Base-by-base conservation (phyloP, 2,888 invertebrate genomes). In the Pantelozetes paolii region DNA sequence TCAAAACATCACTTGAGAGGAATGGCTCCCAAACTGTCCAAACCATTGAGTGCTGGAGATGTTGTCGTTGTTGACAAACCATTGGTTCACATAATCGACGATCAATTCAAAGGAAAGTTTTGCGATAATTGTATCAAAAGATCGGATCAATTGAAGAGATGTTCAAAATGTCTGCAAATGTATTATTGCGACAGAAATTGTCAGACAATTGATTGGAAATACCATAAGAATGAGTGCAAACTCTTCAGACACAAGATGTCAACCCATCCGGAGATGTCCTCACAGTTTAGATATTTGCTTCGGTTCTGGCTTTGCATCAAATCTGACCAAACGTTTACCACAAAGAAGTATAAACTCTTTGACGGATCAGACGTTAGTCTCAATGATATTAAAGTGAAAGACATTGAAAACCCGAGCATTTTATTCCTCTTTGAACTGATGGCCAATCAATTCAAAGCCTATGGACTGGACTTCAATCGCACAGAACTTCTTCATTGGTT, bases 401-500 rank as follows among this genome's bases (percentile, higher is more conserved):
- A 36, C 36, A 9, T 30, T 5, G 1, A n/a, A 36, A 64, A 59
- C 8, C 9, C 59, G 18, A n/a, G 28, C 15, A 15, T 5, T n/a
- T n/a, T 48, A 9, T 3, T 48, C 8, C 2, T 15, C 2, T 54
- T 54, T 5, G 3, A 48, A n/a, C 20, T 54, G 20, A 20, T 64
- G 59, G 18, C 28, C 36, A 20, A 36, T 57, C 57, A 57, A 1
- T 57, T 57, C 30, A 28, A 28, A 23, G 57, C 28, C 13, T 57
- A 57, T 57, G 57, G 30, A 6, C 1, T 57, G 18, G 28, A 57
- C 1, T 57, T 30, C 18, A 15, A 57, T 30, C 15, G 28, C 57
- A 28, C 28, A 57, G 28, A 57, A 57, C 57, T 57, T 28, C 30
- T 57, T 30, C 62, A 20, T 64, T 64, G 62, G 62, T 64, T 36